Conservation (phyloP, 2,888 invertebrate species). For the Tenthredo notha region DNA sequence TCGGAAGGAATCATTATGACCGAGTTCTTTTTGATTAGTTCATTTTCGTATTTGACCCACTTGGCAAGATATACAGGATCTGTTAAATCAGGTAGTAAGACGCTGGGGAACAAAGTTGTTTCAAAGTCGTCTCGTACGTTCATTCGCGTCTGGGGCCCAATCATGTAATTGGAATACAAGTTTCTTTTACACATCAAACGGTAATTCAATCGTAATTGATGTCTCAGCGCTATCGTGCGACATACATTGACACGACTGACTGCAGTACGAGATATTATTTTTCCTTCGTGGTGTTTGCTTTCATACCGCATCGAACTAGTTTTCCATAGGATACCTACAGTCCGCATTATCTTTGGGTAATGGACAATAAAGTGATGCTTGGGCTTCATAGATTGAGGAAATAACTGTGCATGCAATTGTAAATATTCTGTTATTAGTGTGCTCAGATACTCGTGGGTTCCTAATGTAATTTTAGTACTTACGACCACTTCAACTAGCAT, state of each 20-base stretch:
- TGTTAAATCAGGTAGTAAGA: background rate
- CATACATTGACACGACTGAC: slow-evolving; percentile 56
- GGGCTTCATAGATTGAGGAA: slow-evolving; percentile 55
- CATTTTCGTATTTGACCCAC: slow-evolving; percentile 46
- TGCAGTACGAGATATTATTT: slow-evolving; percentile 48
- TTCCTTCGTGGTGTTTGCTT: slow-evolving; percentile 55
- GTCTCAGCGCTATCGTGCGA: slow-evolving; percentile 55
- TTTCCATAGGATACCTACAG: slow-evolving; percentile 58
- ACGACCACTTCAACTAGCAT: slow-evolving; percentile 54
- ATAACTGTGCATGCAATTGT: slow-evolving; percentile 46
- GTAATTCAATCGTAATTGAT: slow-evolving; percentile 55
- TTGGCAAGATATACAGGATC: slow-evolving; percentile 43
- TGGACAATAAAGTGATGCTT: slow-evolving; percentile 60
- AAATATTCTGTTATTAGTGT: slow-evolving; percentile 56
- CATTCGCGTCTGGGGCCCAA: background rate
- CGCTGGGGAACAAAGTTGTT: background rate
- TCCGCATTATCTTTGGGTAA: slow-evolving; percentile 56
- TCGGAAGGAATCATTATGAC: slow-evolving; percentile 52
- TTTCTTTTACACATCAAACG: slow-evolving; percentile 53
- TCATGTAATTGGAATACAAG: slow-evolving; percentile 2
- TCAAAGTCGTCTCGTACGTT: background rate
- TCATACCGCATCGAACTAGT: slow-evolving; percentile 60
- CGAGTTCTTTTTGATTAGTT: slow-evolving; percentile 49
- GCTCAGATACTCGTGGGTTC: slow-evolving; percentile 39
- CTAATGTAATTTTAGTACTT: slow-evolving; percentile 37